Base-by-base conservation (phyloP, 2,888 invertebrate species). In the Tillus elongatus region DNA sequence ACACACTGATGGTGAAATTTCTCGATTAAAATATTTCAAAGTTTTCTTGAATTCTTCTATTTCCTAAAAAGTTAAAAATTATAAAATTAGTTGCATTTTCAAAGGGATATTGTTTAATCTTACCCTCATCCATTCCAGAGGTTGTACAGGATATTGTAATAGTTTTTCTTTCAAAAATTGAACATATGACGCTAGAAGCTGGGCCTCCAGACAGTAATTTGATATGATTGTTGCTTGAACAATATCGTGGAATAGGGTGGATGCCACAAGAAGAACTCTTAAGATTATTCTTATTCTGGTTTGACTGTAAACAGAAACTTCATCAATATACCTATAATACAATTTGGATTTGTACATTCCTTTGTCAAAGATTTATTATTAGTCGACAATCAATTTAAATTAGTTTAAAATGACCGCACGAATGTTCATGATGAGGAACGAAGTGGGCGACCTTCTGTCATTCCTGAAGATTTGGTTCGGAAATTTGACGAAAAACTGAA, bases 181-280 rank as follows among this genome's bases (percentile, higher is more conserved):
- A 33, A 87, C 69, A 56, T 85, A 85, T 0, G 81, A 78, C 42
- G 79, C 77, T 44, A 88, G 59, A 37, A 88, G 66, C 60, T 86
- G 83, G 32, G 82, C 84, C 67, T 88, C 86, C 13, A 88, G 70
- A 51, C 85, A 85, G 61, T 87, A 88, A 61, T 82, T 86, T 15
- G 82, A 80, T 45, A 87, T 75, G 35, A 87, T 76, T 2, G 85
- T 80, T n/a, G 83, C 82, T 63, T 87, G 85, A 36, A 87, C 78
- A 63, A 84, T 76, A 58, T 88, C 86, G 56, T 87, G 86, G 63
- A 79, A 77, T 41, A 84, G 60, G 6, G 85, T 82, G 45, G 80
- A 78, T 27, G 77, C 57, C 15, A 84, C 72, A 39, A 86, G 61
- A 4, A 79, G 54, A 19, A 78, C 64, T 65, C 82, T 77, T 30